Evolutionary conservation across 2,888 invertebrate species (phyloP).

Genomic region (Scotopteryx bipunctaria): DNA sequence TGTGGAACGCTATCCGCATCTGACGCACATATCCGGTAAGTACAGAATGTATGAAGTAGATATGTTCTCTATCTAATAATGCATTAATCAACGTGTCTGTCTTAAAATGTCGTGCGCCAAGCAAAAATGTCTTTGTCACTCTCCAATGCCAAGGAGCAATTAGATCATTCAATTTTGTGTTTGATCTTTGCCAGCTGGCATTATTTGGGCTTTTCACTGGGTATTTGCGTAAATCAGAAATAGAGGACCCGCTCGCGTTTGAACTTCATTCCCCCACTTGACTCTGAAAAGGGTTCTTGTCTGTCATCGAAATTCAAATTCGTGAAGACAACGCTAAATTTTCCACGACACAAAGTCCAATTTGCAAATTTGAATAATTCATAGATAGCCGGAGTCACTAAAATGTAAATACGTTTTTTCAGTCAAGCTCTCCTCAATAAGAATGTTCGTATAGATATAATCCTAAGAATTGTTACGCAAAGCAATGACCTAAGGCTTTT

Average conservation of each 20-base stretch:
- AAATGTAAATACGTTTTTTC: slow-evolving; percentile 41
- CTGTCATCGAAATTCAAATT: slow-evolving; percentile 47
- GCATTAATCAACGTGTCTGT: slow-evolving; percentile 22
- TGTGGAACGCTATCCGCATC: slow-evolving; percentile 47
- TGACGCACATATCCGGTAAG: slow-evolving; percentile 42
- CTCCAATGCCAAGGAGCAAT: not conserved
- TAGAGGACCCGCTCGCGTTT: slow-evolving; percentile 9
- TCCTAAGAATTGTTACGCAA: slow-evolving; percentile 25
- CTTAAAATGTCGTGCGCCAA: not conserved
- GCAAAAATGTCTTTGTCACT: not conserved
- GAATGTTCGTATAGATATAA: slow-evolving; percentile 18
- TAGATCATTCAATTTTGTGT: not conserved
- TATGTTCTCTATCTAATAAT: slow-evolving; percentile 36
- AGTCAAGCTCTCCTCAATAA: slow-evolving; percentile 11
- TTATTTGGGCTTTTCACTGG: not conserved
- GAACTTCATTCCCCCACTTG: slow-evolving; percentile 10
- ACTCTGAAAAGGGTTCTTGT: slow-evolving; percentile 35
- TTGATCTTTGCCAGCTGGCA: not conserved
- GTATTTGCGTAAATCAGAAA: slow-evolving; percentile 12
- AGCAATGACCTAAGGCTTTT: slow-evolving; percentile 32
- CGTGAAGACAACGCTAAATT: slow-evolving; percentile 49
- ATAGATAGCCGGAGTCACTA: slow-evolving; percentile 43
- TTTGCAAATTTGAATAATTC: slow-evolving; percentile 61
- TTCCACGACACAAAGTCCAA: slow-evolving; percentile 56
- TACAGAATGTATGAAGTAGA: slow-evolving; percentile 42